phyloP scores from a whole-genome alignment of 2,888 invertebrate species.

The Apodemia duryi region DNA sequence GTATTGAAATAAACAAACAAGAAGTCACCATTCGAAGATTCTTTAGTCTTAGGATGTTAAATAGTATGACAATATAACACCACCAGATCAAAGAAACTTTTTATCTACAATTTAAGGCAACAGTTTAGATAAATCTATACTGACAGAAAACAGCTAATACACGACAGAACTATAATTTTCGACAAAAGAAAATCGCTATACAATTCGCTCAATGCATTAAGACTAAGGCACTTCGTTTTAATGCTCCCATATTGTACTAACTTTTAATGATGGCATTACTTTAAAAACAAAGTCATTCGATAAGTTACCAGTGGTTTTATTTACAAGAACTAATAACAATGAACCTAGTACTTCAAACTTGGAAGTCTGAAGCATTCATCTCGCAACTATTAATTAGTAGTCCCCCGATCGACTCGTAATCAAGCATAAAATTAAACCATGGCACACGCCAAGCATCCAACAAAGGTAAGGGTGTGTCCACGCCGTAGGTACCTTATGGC shows the following conservation, averaged over 20 bases:
- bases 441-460: conserved; percentile 71
- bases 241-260: conserved; percentile 22
- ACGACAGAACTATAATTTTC: no score
- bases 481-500: conserved; percentile 71
- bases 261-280: conserved; percentile 32
- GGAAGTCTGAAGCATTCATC: conserved; percentile 47
- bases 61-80: no score
- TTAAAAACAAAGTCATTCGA: conserved; percentile 23
- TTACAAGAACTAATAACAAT: conserved; percentile 29
- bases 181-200: no score
- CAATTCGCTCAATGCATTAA: neutral
- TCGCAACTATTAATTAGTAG: conserved; percentile 71
- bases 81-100: no score
- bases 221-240: neutral
- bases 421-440: conserved; percentile 79
- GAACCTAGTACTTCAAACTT: conserved; percentile 33
- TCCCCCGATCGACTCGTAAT: conserved; percentile 62
- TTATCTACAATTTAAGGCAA: no score
- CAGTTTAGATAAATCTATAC: no score
- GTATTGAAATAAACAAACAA: no score
- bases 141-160: no score
- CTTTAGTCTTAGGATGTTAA: no score
- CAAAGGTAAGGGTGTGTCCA: conserved; percentile 71
- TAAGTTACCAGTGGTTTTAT: conserved; percentile 27
- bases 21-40: no score